phyloP scores from a whole-genome alignment of 2,113 vertebrate genomes.

The Tylochromis polylepis region DNA sequence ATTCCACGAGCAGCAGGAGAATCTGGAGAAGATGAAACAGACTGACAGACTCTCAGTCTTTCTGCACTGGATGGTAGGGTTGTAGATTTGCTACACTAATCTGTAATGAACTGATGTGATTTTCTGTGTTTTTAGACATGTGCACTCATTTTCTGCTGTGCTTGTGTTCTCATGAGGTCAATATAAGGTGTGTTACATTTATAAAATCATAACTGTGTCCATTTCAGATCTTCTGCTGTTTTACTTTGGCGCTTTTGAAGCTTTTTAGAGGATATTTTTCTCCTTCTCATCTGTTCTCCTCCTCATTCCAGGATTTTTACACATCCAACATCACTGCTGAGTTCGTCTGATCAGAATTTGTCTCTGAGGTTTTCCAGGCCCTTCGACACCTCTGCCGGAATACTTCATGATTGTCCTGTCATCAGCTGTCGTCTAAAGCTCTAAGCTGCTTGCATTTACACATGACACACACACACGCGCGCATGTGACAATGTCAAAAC shows the following conservation, averaged over 20 bases:
- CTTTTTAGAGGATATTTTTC: not conserved
- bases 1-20: conserved; percentile 16
- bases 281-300: not conserved
- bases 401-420: not conserved
- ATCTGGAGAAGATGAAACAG: conserved; percentile 28
- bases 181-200: not conserved
- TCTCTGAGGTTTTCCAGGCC: not conserved
- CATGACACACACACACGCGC: not conserved
- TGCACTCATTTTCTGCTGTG: not conserved
- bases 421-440: conserved; percentile 41
- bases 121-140: not conserved
- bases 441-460: conserved; percentile 11
- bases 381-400: conserved; percentile 18
- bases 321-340: not conserved
- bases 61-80: conserved; percentile 29
- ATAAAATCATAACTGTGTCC: not conserved
- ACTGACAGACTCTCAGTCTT: not conserved
- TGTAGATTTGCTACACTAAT: not conserved
- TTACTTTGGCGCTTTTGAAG: not conserved
- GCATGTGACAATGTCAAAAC: not conserved
- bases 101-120: not conserved
- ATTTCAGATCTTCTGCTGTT: not conserved
- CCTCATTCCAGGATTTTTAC: conserved; percentile 3
- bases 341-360: conserved; percentile 4
- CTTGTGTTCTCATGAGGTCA: not conserved